Base-by-base conservation (phyloP, 2,113 vertebrate genomes). In the Caretta caretta region DNA sequence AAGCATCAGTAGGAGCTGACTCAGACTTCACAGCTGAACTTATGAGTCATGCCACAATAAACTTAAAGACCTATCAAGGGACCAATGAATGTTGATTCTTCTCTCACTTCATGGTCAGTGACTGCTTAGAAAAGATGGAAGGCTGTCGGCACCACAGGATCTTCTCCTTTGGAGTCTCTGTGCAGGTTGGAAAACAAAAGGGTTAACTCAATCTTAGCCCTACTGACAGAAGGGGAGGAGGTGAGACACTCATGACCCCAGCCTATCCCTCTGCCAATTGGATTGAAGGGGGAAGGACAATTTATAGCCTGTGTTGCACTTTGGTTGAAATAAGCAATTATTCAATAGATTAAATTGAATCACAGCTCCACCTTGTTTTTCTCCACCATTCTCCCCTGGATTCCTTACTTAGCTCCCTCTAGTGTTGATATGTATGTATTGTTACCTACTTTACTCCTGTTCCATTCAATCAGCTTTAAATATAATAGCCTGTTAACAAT, bases 131-230 rank as follows among this genome's bases (percentile, higher is more conserved):
- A 12, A 48, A 46, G 25, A 78, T 27, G 17, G 51, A 50, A 87
- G 42, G 20, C 5, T 51, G 49, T 69, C 5, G 3, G 22, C 6
- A 80, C 22, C 22, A 94, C 56, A 3, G 0, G 0, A 20, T 35
- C 94, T 69, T 88, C 10, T 51, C 16, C 0, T 0, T 76, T 5
- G 12, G 2, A 42, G 11, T 84, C 38, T 35, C 0, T 0, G 48
- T 14, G 13, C 42, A 80, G 76, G 79, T n/a, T 59, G n/a, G 50
- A 9, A 86, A 90, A 1, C 4, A 3, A 2, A 59, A 54, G 35
- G 0, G 0, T 1, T 86, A 20, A 25, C 38, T n/a, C 86, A 29
- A 35, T 84, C 54, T 31, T 87, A 78, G 42, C 79, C 53, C 56
- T 50, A 42, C 5, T 17, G 53, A 54, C 59, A n/a, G 48, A 62